Conservation (phyloP, 2,113 vertebrate species). For the Brevimyrus niger region DNA sequence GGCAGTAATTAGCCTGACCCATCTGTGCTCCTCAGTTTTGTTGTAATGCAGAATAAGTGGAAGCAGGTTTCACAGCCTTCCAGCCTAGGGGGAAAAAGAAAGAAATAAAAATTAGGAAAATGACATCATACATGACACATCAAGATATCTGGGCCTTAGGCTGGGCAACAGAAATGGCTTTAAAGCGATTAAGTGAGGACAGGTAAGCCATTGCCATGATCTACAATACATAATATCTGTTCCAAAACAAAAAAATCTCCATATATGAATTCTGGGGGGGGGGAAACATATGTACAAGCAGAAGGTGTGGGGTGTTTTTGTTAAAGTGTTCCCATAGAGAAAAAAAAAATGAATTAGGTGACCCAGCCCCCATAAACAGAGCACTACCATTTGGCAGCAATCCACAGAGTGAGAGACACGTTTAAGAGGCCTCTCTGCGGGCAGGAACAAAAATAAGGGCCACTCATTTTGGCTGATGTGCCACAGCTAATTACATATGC, state of each 20-base stretch:
- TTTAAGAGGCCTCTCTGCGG: constrained; percentile 33
- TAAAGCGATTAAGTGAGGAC: not conserved
- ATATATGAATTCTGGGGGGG: not conserved
- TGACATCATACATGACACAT: not conserved
- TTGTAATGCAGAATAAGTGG: not conserved
- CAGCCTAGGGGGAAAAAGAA: constrained; percentile 19
- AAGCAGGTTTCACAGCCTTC: constrained; percentile 17
- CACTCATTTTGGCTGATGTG: constrained; percentile 36
- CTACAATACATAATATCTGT: not conserved
- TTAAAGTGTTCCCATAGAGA: constrained; percentile 50
- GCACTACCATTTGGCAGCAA: constrained; percentile 40
- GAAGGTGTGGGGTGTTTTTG: constrained; percentile 44
- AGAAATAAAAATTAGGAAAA: not conserved
- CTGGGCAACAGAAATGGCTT: not conserved
- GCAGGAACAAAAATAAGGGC: constrained; percentile 20
- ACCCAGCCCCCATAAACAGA: constrained; percentile 44
- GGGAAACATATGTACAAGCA: constrained; percentile 34
- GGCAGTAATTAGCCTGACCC: constrained; percentile 20
- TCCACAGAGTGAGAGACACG: constrained; percentile 41
- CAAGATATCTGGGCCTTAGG: not conserved
- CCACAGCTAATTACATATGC: constrained; percentile 16
- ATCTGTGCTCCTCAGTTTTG: constrained; percentile 25
- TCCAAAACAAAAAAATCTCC: not conserved
- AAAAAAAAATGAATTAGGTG: constrained; percentile 53
- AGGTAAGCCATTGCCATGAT: not conserved